A percentile compares a stretch with the other conserved stretches of the same genome.
phyloP scores from a whole-genome alignment of 2,113 vertebrate genomes.

The Zosterops pallidus region DNA sequence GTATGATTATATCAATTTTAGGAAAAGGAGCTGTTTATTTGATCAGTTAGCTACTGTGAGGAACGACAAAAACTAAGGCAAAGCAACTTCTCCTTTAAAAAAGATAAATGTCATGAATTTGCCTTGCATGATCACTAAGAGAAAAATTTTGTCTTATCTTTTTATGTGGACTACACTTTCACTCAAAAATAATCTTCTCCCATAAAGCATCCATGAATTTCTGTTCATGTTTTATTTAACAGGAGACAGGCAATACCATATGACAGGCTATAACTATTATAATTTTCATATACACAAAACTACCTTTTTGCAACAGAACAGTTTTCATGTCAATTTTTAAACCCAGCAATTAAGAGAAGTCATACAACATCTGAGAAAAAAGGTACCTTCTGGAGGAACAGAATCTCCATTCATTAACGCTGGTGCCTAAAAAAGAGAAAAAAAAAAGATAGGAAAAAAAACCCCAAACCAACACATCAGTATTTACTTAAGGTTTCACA shows the following conservation, averaged over 20 bases:
- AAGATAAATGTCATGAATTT: not conserved
- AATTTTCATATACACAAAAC: not conserved
- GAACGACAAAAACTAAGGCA: conserved; percentile 2
- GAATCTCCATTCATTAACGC: conserved; percentile 46
- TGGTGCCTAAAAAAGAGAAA: conserved; percentile 72
- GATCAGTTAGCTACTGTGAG: not conserved
- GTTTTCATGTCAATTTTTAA: not conserved
- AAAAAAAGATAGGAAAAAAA: not conserved
- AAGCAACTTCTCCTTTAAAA: not conserved
- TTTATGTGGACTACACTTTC: not conserved
- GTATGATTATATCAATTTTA: not conserved
- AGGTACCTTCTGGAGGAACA: conserved; percentile 78
- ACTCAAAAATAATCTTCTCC: not conserved
- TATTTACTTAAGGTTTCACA: not conserved
- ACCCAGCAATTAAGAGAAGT: not conserved
- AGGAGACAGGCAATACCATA: not conserved
- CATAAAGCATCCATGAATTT: not conserved
- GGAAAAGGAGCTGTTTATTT: not conserved
- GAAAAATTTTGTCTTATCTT: not conserved
- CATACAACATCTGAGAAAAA: not conserved
- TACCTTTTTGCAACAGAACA: not conserved
- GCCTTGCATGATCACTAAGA: not conserved
- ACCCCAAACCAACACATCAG: not conserved
- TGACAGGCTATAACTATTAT: not conserved
- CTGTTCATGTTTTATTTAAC: not conserved